A percentile compares a stretch with the other conserved stretches of the same genome.
Conservation (phyloP, 2,888 invertebrate genomes). For the Digitonthophagus gazella region DNA sequence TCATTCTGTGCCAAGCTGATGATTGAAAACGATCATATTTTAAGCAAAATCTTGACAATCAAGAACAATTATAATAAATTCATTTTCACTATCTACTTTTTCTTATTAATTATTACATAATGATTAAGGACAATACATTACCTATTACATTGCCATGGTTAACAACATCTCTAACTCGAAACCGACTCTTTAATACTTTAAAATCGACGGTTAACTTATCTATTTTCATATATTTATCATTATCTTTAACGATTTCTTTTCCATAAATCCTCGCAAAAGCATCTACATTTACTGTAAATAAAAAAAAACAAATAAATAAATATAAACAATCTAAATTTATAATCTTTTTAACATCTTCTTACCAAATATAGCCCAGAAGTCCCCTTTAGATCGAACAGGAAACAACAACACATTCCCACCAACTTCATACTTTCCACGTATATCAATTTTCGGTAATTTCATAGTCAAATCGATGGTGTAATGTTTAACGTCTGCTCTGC, state of each 20-base stretch:
- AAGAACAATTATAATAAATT: too few species aligned
- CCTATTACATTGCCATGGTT: constrained; percentile 77
- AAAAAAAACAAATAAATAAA: background rate
- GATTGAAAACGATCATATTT: too few species aligned
- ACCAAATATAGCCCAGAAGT: constrained; percentile 81
- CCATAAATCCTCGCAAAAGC: constrained; percentile 71
- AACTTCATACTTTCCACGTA: constrained; percentile 74
- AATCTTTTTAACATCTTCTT: too few species aligned
- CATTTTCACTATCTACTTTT: too few species aligned
- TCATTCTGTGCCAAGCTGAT: too few species aligned
- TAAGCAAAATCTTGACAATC: background rate
- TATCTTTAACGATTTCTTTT: constrained; percentile 60
- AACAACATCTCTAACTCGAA: constrained; percentile 69
- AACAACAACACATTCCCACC: constrained; percentile 74
- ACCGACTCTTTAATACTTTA: constrained; percentile 66
- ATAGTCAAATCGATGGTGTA: constrained; percentile 63
- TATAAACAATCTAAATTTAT: background rate
- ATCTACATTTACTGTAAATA: constrained; percentile 64
- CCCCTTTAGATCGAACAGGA: constrained; percentile 74
- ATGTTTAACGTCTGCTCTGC: constrained; percentile 60
- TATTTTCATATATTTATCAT: constrained; percentile 66
- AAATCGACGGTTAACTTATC: constrained; percentile 70
- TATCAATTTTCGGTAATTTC: constrained; percentile 67
- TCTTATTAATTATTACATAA: too few species aligned
- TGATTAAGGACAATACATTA: constrained; percentile 41